A percentile compares a stretch with the other conserved stretches of the same genome.
Evolutionary conservation across 2,888 invertebrate species (phyloP).

Genomic region (Apamea sordens): DNA sequence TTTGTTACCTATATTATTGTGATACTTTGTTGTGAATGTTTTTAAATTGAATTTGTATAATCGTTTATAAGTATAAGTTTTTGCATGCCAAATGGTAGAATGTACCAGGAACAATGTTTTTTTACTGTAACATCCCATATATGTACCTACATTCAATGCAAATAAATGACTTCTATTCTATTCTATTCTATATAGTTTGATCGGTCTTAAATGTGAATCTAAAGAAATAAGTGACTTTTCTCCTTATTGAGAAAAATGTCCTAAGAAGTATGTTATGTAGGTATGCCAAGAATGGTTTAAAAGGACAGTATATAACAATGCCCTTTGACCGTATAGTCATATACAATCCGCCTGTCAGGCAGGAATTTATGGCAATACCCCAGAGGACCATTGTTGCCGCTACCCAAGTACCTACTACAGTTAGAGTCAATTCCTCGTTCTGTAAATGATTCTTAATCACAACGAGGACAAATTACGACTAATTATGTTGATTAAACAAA

Average conservation of each 20-base stretch:
- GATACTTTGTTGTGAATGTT: no score
- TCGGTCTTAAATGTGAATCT: background rate
- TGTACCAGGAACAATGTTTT: no score
- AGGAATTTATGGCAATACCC: slow-evolving; percentile 15
- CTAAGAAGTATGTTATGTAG: background rate
- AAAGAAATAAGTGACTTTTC: background rate
- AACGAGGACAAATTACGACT: background rate
- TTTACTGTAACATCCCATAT: no score
- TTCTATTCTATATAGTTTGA: background rate
- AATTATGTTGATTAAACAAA: background rate
- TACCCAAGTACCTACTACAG: background rate
- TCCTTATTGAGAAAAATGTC: background rate
- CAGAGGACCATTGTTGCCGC: slow-evolving; percentile 17
- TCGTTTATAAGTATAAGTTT: no score
- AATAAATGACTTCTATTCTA: no score
- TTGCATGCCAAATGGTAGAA: no score
- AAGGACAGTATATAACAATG: slow-evolving; percentile 5
- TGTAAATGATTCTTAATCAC: background rate
- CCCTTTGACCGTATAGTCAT: background rate
- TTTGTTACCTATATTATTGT: no score
- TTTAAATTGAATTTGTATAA: no score
- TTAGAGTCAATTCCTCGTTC: background rate
- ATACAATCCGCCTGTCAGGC: background rate
- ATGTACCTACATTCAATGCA: no score
- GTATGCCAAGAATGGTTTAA: background rate